phyloP scores from a whole-genome alignment of 2,113 vertebrate species.

The Chaetodon auriga region DNA sequence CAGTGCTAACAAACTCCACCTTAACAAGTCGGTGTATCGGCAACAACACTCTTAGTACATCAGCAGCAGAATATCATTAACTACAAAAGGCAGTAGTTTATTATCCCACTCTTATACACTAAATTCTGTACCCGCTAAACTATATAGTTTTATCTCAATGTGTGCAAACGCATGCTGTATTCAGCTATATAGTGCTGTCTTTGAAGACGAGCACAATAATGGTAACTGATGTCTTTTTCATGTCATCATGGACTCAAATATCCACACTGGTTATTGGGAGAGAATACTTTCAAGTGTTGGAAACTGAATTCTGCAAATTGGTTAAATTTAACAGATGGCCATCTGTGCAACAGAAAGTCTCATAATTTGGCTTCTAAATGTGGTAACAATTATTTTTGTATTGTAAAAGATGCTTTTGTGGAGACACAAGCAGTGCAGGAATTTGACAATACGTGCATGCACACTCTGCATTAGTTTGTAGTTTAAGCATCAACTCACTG shows the following conservation, averaged over 20 bases:
- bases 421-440: background rate
- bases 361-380: background rate
- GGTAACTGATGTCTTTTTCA: background rate
- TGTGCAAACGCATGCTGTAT: conserved; percentile 7
- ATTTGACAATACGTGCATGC: background rate
- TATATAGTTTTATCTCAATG: background rate
- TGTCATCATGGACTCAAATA: conserved; percentile 2
- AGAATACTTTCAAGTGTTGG: background rate
- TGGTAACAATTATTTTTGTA: conserved; percentile 2
- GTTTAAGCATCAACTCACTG: conserved; percentile 85
- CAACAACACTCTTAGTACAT: conserved; percentile 5
- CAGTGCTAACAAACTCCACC: conserved; percentile 20
- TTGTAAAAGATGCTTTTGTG: conserved; percentile 2
- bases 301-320: conserved; percentile 2
- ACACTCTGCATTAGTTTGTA: background rate
- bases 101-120: background rate
- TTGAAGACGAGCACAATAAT: background rate
- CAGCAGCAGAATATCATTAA: conserved; percentile 37
- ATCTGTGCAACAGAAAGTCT: conserved; percentile 15
- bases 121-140: too few relatives aligned
- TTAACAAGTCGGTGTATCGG: conserved; percentile 19
- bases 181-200: conserved; percentile 31
- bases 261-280: background rate
- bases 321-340: background rate
- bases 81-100: background rate